These are phyloP conservation scores for Lophius piscatorius DNA, from an alignment of 2,113 vertebrate genomes.

Conservation along the genomic window DNA sequence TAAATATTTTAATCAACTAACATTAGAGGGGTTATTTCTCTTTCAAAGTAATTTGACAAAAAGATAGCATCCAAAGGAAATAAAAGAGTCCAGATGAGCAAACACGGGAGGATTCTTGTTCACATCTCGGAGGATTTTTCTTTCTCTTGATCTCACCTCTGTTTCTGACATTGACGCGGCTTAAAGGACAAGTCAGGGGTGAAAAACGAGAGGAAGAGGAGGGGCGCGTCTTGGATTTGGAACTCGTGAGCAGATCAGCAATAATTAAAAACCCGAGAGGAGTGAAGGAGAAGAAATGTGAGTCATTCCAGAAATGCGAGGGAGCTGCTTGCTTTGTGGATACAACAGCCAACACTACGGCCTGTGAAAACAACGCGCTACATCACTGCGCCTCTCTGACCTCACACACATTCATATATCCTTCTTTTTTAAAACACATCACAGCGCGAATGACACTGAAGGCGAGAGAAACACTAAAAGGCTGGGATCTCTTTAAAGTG, in stretches of 20 bases:
- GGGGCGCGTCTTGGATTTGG: too few species aligned
- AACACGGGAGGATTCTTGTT: slow-evolving; percentile 33
- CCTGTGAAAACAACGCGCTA: slow-evolving; percentile 47
- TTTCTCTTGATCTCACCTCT: slow-evolving; percentile 59
- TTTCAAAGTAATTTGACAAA: too few species aligned
- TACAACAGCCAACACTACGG: slow-evolving; percentile 62
- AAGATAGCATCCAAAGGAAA: slow-evolving; percentile 55
- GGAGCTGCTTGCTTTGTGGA: slow-evolving; percentile 78
- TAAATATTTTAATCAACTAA: too few species aligned
- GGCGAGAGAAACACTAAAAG: neutral
- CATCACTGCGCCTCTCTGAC: slow-evolving; percentile 44
- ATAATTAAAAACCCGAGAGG: slow-evolving; percentile 66
- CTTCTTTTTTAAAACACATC: slow-evolving; percentile 14
- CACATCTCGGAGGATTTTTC: slow-evolving; percentile 20
- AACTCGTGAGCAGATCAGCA: slow-evolving; percentile 50
- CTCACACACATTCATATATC: slow-evolving; percentile 19
- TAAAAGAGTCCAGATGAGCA: slow-evolving; percentile 60
- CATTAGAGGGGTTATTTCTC: too few species aligned
- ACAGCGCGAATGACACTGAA: slow-evolving; percentile 29
- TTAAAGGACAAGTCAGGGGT: slow-evolving; percentile 27
- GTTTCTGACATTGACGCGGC: slow-evolving; percentile 52
- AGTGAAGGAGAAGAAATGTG: slow-evolving; percentile 78
- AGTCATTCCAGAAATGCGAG: slow-evolving; percentile 86
- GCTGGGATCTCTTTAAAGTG: too few species aligned
- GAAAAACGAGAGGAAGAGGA: neutral